A percentile compares a stretch with the other conserved stretches of the same genome.
Conservation (phyloP, 2,888 invertebrate species). For the Spialia ferax region DNA sequence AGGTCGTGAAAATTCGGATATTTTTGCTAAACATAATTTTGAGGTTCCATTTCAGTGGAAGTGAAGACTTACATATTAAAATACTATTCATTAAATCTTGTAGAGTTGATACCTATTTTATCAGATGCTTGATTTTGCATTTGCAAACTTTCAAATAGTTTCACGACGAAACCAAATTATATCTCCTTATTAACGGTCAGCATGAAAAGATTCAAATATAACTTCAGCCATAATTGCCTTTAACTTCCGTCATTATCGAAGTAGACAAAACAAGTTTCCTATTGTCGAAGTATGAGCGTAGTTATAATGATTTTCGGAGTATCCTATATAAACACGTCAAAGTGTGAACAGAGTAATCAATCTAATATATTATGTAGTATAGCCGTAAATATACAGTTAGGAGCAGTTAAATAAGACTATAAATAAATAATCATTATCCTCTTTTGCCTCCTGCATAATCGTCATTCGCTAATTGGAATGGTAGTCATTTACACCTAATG, state of each 20-base stretch:
- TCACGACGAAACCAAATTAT: neutral
- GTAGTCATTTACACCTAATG: slow-evolving; percentile 6
- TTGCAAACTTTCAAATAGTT: too few species aligned
- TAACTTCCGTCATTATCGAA: neutral
- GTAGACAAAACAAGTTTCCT: neutral
- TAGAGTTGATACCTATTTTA: too few species aligned
- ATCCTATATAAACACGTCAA: neutral
- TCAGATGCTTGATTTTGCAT: too few species aligned
- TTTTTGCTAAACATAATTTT: too few species aligned
- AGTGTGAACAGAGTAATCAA: neutral
- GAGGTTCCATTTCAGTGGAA: too few species aligned
- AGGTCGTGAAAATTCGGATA: too few species aligned
- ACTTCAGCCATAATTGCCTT: neutral
- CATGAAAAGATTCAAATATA: neutral
- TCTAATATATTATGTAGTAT: neutral
- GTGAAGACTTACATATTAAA: too few species aligned
- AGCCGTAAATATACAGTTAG: neutral
- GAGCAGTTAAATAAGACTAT: neutral
- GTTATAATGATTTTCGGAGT: neutral
- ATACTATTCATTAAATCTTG: too few species aligned
- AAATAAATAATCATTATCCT: slow-evolving; percentile 6
- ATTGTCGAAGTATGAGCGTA: neutral
- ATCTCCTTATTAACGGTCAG: too few species aligned
- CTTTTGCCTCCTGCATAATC: neutral
- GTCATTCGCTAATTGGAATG: neutral